Percentiles rank a stretch among this genome's conserved stretches.
Conservation (phyloP, 2,888 invertebrate genomes). For the Leptinotarsa peninsularis region DNA sequence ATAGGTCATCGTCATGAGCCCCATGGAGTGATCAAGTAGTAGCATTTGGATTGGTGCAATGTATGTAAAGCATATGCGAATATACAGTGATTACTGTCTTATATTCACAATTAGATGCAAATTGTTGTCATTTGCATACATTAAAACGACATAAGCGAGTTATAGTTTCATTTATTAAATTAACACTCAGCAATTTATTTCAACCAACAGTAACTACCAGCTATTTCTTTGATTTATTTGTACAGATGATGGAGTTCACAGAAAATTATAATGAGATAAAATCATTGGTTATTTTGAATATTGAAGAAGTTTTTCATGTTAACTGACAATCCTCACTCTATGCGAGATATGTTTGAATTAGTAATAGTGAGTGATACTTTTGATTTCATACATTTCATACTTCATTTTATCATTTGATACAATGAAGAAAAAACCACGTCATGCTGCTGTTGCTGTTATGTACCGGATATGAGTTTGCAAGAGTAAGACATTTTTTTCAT, state of each 20-base stretch:
- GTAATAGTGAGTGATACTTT: too few species aligned
- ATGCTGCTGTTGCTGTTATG: too few species aligned
- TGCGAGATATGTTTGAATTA: too few species aligned
- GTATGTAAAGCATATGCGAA: conserved; percentile 48
- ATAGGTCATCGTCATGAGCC: conserved; percentile 22
- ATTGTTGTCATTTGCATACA: conserved; percentile 48
- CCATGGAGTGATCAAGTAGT: conserved; percentile 28
- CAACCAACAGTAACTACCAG: conserved; percentile 29
- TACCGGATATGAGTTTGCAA: too few species aligned
- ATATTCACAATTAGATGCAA: conserved; percentile 46
- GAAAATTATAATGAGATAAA: neutral
- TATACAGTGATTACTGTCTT: conserved; percentile 46
- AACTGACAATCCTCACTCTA: too few species aligned
- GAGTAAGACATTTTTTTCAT: too few species aligned
- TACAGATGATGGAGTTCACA: neutral
- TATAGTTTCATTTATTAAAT: conserved; percentile 50
- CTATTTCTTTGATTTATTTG: conserved; percentile 20
- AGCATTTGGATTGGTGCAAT: conserved; percentile 37
- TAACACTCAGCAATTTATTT: conserved; percentile 48
- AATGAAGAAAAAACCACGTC: too few species aligned
- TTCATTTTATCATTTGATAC: too few species aligned
- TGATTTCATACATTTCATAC: too few species aligned
- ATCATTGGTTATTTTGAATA: neutral
- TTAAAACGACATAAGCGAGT: conserved; percentile 47
- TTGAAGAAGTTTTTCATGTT: neutral